Base-by-base conservation (phyloP, 2,113 vertebrate species). In the Zeus faber region DNA sequence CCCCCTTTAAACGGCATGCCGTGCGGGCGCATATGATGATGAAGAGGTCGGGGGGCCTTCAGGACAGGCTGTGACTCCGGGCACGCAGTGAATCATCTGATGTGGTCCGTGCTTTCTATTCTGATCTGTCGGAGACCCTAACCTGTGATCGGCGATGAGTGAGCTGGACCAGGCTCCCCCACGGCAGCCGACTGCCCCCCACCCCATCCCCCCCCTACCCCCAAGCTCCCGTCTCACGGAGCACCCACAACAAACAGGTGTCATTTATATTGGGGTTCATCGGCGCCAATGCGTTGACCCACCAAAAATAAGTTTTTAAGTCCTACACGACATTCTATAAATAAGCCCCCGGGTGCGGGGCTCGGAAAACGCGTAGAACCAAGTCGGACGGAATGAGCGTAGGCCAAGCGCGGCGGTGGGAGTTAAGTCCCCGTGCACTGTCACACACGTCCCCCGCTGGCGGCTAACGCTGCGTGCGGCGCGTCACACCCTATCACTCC, bases 11-110 rank as follows among this genome's bases (percentile, higher is more conserved):
- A 29, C 27, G 27, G 27, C 27, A 18, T 20, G 21, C 16, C 16
- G 44, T 14, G 57, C 63, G 29, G 41, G 39, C 37, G 68, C 61
- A 70, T n/a, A n/a, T n/a, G n/a, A n/a, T n/a, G n/a, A n/a, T n/a
- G n/a, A n/a, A n/a, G 80, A 78, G 65, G 56, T 75, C 65, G 48
- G 59, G 66, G 63, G 74, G 66, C 64, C 77, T 73, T 67, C 58
- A 40, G 77, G 70, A 61, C 60, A 64, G 6, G 33, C 72, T 77
- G 58, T 58, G 80, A 77, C 80, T 80, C 37, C 61, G 68, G 81
- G 77, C 77, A 54, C 4, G 65, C 50, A 60, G 69, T 88, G 84
- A 89, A 74, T 89, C 85, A 88, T 51, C 56, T 83, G 81, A 86
- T 83, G 82, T 81, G 65, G 44, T 56, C 72, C 55, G 72, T 81